These are phyloP conservation scores for Drosophila nigricruria DNA, from an alignment of 2,888 invertebrate genomes.

Conservation along the genomic window DNA sequence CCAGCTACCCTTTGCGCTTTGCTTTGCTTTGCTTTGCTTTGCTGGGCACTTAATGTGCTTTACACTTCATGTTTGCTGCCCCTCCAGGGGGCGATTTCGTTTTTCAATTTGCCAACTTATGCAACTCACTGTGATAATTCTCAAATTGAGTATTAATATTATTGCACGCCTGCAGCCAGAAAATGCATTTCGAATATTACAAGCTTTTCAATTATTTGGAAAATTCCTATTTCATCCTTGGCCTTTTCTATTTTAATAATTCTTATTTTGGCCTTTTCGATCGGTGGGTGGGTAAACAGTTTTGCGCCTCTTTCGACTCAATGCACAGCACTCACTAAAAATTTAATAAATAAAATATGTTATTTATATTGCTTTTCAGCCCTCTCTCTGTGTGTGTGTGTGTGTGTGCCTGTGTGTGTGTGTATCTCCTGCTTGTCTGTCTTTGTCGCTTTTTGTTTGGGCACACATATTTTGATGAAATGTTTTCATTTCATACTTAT, in stretches of 20 bases:
- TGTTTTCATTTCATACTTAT: conserved; percentile 56
- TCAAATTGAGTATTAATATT: conserved; percentile 25
- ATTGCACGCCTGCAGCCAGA: conserved; percentile 57
- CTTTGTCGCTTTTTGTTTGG: conserved; percentile 71
- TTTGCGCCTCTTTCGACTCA: conserved; percentile 67
- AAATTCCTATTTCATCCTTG: conserved; percentile 1
- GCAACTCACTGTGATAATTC: conserved; percentile 59
- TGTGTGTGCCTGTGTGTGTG: conserved; percentile 17
- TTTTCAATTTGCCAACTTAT: conserved; percentile 74
- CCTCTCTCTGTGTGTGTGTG: conserved; percentile 28
- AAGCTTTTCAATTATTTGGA: conserved; percentile 11
- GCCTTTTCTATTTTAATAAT: conserved; percentile 20
- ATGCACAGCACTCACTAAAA: conserved; percentile 77
- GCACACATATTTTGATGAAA: conserved; percentile 66
- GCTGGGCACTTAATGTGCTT: conserved; percentile 59
- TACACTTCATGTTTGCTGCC: conserved; percentile 60
- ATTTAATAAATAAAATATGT: conserved; percentile 78
- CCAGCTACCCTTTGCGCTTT: conserved; percentile 23
- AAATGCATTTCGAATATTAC: conserved; percentile 71
- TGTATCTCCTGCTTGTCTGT: conserved; percentile 38
- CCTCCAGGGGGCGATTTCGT: conserved; percentile 27
- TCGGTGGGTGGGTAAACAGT: conserved; percentile 48
- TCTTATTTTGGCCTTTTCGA: conserved; percentile 14
- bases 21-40: conserved; percentile 15
- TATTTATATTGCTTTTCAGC: conserved; percentile 78